Evolutionary conservation across 2,888 invertebrate species (phyloP), one percentile per base, ranked within the genome.

Genomic region (Meiosimyza decipiens): DNA sequence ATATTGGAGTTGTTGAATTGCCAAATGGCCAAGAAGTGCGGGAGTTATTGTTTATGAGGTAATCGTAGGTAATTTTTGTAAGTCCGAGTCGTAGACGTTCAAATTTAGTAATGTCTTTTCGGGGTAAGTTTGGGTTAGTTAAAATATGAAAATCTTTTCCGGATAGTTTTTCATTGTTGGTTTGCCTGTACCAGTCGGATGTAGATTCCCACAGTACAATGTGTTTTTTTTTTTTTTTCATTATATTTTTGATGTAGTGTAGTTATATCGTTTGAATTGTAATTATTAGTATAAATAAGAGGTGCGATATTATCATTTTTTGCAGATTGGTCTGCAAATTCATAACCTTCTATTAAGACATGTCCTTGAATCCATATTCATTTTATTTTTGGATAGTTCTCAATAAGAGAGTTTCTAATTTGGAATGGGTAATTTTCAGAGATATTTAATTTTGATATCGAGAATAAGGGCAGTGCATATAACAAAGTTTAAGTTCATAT

Each of bases 361-460:
- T 40, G 22, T 22, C 22, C 22, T 22, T 1, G 22, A 22, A 22
- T 22, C 22, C 22, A 22, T 22, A 22, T 22, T n/a, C n/a, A n/a
- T n/a, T n/a, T n/a, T n/a, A n/a, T n/a, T n/a, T n/a, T n/a, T n/a
- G n/a, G n/a, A n/a, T n/a, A n/a, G n/a, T n/a, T n/a, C n/a, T n/a
- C n/a, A n/a, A n/a, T n/a, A n/a, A n/a, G n/a, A n/a, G n/a, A n/a
- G n/a, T n/a, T 40, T 40, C 40, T 40, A 40, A 40, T 40, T 40
- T 40, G 40, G 15, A 40, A 62, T 60, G 18, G 52, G 11, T 6
- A 62, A 52, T 13, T 62, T 28, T 62, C 70, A 70, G 6, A 62
- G 16, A 18, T 62, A 15, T 13, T 15, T 51, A 12, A 60, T 33
- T 55, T 18, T 51, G 3, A 6, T 40, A 40, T 51, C 50, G 7